phyloP scores from a whole-genome alignment of 2,113 vertebrate species.

The Neotoma lepida region DNA sequence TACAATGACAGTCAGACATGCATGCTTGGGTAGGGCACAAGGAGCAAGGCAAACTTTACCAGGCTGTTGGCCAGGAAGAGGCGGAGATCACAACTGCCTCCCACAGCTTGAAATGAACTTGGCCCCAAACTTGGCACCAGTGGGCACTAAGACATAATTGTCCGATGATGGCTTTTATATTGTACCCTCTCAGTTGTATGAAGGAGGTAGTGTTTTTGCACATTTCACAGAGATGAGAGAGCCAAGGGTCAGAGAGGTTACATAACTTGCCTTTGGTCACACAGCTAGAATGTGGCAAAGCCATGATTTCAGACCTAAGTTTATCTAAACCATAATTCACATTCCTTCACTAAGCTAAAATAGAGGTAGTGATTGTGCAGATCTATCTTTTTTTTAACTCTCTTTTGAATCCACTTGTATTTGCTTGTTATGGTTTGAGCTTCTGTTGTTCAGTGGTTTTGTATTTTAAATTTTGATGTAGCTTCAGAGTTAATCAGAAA shows the following conservation, averaged over 20 bases:
- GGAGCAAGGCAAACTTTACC: background rate
- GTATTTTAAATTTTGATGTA: background rate
- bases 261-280: background rate
- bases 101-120: background rate
- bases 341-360: background rate
- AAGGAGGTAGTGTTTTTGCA: background rate
- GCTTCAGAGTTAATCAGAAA: background rate
- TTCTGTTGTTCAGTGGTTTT: background rate
- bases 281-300: background rate
- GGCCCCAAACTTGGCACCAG: background rate
- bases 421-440: background rate
- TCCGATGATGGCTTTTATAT: background rate
- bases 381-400: background rate
- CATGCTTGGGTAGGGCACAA: background rate
- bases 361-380: rapidly evolving
- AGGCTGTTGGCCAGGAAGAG: background rate
- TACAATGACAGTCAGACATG: background rate
- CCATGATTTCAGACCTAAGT: background rate
- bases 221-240: conserved; percentile 17
- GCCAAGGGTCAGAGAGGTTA: background rate
- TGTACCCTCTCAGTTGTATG: background rate
- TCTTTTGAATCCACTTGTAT: background rate
- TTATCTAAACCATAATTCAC: background rate
- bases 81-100: background rate
- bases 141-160: background rate